Evolutionary conservation across 1,140 invertebrate genomes (phyloP).

Genomic region (Pemphigus obesinymphae): DNA sequence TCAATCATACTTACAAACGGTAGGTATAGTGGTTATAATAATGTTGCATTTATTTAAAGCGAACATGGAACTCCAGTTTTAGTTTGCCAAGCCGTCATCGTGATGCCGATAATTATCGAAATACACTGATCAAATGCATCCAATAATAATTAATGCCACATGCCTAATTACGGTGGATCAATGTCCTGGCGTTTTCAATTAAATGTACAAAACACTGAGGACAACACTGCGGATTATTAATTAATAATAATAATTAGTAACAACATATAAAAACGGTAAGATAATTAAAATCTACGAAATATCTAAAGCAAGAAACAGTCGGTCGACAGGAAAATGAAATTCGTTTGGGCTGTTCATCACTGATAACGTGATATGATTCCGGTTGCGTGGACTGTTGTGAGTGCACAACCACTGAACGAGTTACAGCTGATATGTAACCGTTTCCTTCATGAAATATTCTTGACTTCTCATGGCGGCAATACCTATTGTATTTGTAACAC

Average conservation of each 20-base stretch:
- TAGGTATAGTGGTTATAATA: background rate
- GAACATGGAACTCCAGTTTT: background rate
- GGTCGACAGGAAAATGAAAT: background rate
- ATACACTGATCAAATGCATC: background rate
- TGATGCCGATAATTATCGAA: background rate
- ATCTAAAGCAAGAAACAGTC: background rate
- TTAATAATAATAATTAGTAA: too few relatives aligned
- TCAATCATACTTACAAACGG: background rate
- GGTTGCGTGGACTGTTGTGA: slow-evolving; percentile 38
- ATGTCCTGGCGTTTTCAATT: background rate
- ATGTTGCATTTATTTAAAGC: background rate
- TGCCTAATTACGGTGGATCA: background rate
- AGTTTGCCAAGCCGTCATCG: background rate
- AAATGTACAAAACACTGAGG: background rate
- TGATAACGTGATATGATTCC: slow-evolving; percentile 34
- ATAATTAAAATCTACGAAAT: too few relatives aligned
- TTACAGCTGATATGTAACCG: background rate
- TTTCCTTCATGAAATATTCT: background rate
- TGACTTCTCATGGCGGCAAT: background rate
- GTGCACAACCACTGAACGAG: background rate
- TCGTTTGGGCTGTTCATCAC: background rate
- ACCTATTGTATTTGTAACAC: background rate
- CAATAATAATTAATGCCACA: background rate
- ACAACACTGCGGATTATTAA: too few relatives aligned
- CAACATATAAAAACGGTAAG: background rate